Base-by-base conservation (phyloP, 1,140 invertebrate genomes). In the Schlechtendalia chinensis region DNA sequence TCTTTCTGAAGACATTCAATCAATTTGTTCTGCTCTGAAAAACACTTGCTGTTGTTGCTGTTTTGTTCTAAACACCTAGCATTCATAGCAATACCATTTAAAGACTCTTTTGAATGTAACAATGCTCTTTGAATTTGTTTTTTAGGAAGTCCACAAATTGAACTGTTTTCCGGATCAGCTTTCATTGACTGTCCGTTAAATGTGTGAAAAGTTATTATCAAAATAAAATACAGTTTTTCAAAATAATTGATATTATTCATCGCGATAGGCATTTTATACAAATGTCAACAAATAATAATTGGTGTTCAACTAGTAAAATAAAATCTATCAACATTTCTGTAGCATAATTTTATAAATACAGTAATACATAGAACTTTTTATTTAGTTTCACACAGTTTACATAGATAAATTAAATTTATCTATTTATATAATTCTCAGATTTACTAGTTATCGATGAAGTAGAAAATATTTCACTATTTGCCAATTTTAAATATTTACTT, bases 1-100 rank as follows among this genome's bases (percentile, higher is more conserved):
- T 71, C 67, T 71, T 71, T 27, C 1, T 71, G 67, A 71, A 71
- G 67, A 71, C 67, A 71, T 71, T 71, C 47, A 19, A 71, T 71
- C 16, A 71, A 71, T 71, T 71, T 53, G 8, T 53, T 0, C 4
- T 71, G 67, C 17, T 71, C 67, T 71, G 14, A 11, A 3, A 71
- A 19, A 27, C 45, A 71, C 3, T 24, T 22, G 8, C 27, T 71
- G 0, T 10, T 50, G 22, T 24, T 27, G 22, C 17, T 27, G 27
- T 24, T 14, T 27, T 50, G 45, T 71, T 53, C 67, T 6, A 71
- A 53, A 27, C 67, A 71, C 47, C 27, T 50, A 5, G 14, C 11
- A 71, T 53, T 24, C 17, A 27, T 24, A 50, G 24, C 67, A 11
- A 71, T 53, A 71, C 67, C 22, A 50, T 53, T 71, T 2, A 19